phyloP scores from a whole-genome alignment of 2,113 vertebrate species.

The Microtus richardsoni region DNA sequence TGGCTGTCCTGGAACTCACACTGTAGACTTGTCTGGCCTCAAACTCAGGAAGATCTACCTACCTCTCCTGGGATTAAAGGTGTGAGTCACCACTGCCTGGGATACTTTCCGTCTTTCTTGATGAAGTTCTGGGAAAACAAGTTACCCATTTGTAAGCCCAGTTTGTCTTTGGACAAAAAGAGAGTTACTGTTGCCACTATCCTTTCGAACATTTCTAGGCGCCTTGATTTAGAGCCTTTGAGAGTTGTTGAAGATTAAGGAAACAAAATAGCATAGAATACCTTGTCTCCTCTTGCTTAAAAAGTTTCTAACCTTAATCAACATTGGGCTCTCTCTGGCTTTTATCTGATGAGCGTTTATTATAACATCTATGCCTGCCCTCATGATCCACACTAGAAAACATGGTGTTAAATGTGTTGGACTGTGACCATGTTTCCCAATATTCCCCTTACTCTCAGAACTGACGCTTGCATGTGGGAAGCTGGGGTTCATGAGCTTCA shows the following conservation, averaged over 20 bases:
- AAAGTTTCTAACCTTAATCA: not conserved
- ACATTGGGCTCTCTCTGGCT: not conserved
- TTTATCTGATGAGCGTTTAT: constrained; percentile 8
- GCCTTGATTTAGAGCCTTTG: not conserved
- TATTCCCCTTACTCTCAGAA: not conserved
- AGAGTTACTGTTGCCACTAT: not conserved
- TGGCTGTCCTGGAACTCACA: not conserved
- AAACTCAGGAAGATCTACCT: not conserved
- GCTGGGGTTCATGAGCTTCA: not conserved
- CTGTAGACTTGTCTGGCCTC: not conserved
- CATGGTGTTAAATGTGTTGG: not conserved
- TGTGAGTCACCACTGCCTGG: not conserved
- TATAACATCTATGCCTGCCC: not conserved
- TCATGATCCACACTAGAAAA: constrained; percentile 3
- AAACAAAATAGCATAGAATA: not conserved
- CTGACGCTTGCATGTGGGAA: not conserved
- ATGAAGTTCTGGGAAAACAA: not conserved
- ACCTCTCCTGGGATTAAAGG: not conserved
- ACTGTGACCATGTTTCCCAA: not conserved
- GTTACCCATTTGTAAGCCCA: not conserved
- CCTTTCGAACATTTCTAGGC: not conserved
- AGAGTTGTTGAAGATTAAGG: not conserved
- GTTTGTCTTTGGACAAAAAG: not conserved
- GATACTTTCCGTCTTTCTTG: not conserved
- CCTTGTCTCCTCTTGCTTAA: not conserved